Conservation (phyloP, 2,888 invertebrate species). For the Scelioninae gen. 1 region DNA sequence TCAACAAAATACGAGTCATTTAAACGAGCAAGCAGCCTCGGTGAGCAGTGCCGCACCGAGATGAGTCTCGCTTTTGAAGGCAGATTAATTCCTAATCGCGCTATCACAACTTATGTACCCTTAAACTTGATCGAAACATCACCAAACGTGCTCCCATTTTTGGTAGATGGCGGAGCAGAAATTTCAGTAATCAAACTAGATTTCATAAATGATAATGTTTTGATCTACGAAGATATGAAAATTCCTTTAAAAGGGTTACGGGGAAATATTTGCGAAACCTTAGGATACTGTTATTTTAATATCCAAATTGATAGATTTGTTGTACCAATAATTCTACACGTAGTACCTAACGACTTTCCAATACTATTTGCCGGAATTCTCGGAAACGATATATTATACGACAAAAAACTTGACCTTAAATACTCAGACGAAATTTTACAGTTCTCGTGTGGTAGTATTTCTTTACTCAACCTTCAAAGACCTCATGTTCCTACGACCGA, state of each 20-base stretch:
- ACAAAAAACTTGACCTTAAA: not conserved
- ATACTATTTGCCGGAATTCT: slow-evolving; percentile 9
- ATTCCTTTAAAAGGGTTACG: not conserved
- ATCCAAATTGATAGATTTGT: not conserved
- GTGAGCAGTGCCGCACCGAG: slow-evolving; percentile 12
- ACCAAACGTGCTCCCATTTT: not conserved
- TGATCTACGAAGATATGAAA: slow-evolving; percentile 2
- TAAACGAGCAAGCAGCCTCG: slow-evolving; percentile 15
- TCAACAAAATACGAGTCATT: slow-evolving; percentile 22
- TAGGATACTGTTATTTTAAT: not conserved
- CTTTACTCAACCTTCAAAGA: not conserved
- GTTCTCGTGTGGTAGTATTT: not conserved
- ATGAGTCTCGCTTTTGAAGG: not conserved
- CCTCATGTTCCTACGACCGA: too few relatives aligned
- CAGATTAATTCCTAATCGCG: not conserved
- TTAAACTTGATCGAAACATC: not conserved
- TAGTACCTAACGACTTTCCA: slow-evolving; percentile 2
- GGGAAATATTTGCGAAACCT: not conserved
- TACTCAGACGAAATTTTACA: not conserved
- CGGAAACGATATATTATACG: not conserved
- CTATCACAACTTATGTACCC: not conserved
- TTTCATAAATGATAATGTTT: slow-evolving; percentile 2
- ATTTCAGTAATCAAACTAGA: not conserved
- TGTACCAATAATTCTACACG: not conserved
- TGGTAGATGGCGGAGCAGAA: slow-evolving; percentile 1